Base-by-base conservation (phyloP, 1,140 invertebrate genomes). In the Drosophila funebris region DNA sequence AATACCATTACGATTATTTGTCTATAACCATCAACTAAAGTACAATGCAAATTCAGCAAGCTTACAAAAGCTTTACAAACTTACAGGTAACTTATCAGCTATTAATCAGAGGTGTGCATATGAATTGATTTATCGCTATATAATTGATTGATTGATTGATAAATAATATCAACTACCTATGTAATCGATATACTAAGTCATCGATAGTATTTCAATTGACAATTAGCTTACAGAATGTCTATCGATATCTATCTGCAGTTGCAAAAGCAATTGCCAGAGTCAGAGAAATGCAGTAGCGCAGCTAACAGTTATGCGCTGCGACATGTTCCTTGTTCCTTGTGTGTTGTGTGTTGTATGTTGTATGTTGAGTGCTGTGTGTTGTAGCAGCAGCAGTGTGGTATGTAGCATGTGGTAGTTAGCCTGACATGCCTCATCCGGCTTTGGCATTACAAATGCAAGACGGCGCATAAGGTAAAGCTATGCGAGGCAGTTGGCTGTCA, bases 401-500 rank as follows among this genome's bases (percentile, higher is more conserved):
- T 48, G 56, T 53, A 36, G 33, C 54, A 5, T 67, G 43, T 50
- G 18, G 46, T 48, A 52, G 50, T 48, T 53, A 56, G 67, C 53
- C 73, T 41, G 68, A 43, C 62, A 80, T 80, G 58, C 77, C 78
- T 68, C 73, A 73, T 87, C 82, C 81, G 69, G 81, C 82, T 74
- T 61, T 68, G 77, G 82, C 71, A 85, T 88, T 82, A 57, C 67
- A 46, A 87, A 85, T 85, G 82, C 83, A 72, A 70, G 71, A 69
- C 56, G 57, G 50, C 83, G 39, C 85, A 81, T 78, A 85, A 75
- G 81, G 81, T 39, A 44, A 56, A 71, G 66, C 62, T 48, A 85
- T 87, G 82, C 72, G 46, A 58, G 63, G 16, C 33, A 24, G 39
- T 31, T 22, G 62, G 61, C 41, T 88, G 83, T 79, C 83, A 79